phyloP scores from a whole-genome alignment of 2,113 vertebrate species.

The Larimichthys polyactis region DNA sequence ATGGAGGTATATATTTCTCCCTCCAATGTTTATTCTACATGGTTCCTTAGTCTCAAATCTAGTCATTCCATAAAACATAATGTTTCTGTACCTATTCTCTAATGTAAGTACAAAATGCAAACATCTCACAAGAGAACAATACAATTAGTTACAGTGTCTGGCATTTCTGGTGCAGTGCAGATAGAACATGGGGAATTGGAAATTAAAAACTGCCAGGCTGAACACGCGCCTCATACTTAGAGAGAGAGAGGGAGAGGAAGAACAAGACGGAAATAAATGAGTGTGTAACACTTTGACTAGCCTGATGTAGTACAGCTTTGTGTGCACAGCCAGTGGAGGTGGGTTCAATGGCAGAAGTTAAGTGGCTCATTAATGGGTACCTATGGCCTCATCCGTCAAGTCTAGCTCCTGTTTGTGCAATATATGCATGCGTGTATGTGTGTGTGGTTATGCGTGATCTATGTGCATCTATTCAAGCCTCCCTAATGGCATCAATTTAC shows the following conservation, averaged over 20 bases:
- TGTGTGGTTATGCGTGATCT: constrained; percentile 22
- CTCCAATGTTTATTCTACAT: neutral
- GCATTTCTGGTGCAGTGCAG: neutral
- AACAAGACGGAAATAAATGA: constrained; percentile 40
- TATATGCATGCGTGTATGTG: neutral
- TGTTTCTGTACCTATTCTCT: neutral
- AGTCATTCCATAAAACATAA: neutral
- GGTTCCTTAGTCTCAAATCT: neutral
- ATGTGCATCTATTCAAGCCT: constrained; percentile 7
- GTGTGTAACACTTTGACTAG: neutral
- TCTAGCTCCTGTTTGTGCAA: constrained; percentile 24
- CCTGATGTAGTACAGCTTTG: constrained; percentile 36
- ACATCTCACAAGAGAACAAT: neutral
- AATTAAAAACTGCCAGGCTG: neutral
- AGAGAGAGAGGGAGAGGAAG: neutral
- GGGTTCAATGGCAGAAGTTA: constrained; percentile 55
- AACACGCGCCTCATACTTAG: neutral
- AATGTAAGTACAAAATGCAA: neutral
- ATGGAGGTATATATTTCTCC: neutral
- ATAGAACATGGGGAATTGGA: neutral
- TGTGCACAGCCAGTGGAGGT: constrained; percentile 27
- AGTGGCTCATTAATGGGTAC: constrained; percentile 69
- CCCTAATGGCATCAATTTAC: constrained; percentile 5
- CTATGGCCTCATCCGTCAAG: constrained; percentile 59
- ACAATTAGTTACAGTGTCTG: neutral